Percentiles rank a stretch among this genome's conserved stretches.
phyloP scores from a whole-genome alignment of 92 coral and sea anemone genomes.

The Epizoanthus scotinus region DNA sequence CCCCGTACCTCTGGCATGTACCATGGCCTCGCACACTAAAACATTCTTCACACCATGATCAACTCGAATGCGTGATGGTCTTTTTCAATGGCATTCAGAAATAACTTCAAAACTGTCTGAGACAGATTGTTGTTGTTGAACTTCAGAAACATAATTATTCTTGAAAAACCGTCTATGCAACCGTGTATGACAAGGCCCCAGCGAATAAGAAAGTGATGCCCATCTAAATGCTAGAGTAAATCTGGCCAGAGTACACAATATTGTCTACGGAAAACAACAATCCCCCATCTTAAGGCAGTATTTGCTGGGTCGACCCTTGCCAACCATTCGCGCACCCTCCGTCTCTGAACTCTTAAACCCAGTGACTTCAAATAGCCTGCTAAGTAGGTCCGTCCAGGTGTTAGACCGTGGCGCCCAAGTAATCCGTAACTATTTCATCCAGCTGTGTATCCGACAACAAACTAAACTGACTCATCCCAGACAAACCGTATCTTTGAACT shows the following conservation, averaged over 20 bases:
- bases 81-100: conserved; percentile 47
- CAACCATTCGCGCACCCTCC: conserved; percentile 25
- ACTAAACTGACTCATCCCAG: background rate
- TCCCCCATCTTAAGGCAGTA: conserved; percentile 18
- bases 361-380: conserved; percentile 38
- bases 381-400: conserved; percentile 34
- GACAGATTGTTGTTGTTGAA: conserved; percentile 56
- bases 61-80: conserved; percentile 44
- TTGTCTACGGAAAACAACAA: conserved; percentile 13
- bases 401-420: conserved; percentile 31
- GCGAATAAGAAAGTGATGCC: conserved; percentile 41
- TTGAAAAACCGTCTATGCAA: conserved; percentile 49
- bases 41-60: conserved; percentile 56
- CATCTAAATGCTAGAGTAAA: conserved; percentile 48
- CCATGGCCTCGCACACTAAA: conserved; percentile 52
- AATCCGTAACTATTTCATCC: conserved; percentile 14
- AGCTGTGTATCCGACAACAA: conserved; percentile 21
- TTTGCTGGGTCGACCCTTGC: conserved; percentile 23
- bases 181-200: conserved; percentile 52
- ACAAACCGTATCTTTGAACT: conserved; percentile 35
- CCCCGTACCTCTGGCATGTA: conserved; percentile 40
- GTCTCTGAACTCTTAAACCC: conserved; percentile 30
- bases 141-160: conserved; percentile 46
- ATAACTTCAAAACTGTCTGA: conserved; percentile 52
- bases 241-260: conserved; percentile 46